Evolutionary conservation across 2,797 vertebrate genomes (phyloP).

Genomic region (Geotrypetes seraphini): DNA sequence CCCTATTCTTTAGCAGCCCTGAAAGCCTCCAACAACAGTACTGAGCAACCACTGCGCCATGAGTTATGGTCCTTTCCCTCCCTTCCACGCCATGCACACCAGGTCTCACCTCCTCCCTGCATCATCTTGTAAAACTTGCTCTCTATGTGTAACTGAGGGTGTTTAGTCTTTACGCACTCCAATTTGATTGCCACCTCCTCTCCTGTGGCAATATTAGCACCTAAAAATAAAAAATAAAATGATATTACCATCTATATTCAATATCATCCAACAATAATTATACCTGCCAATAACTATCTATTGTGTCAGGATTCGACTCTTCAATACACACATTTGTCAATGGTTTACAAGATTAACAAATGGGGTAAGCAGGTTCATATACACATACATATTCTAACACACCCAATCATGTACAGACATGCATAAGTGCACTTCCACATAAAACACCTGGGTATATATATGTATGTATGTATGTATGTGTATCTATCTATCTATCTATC

Average conservation of each 20-base stretch:
- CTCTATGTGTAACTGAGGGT: constrained; percentile 92
- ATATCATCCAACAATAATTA: too few species aligned
- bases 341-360: too few species aligned
- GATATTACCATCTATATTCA: too few species aligned
- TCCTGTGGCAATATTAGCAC: constrained; percentile 91
- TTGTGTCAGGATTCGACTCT: not conserved
- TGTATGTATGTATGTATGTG: too few species aligned
- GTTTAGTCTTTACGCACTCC: constrained; percentile 95
- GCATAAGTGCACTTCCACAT: too few species aligned
- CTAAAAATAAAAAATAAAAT: constrained; percentile 40
- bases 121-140: constrained; percentile 99
- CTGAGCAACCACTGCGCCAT: too few species aligned
- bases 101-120: constrained; percentile 84
- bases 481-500: too few species aligned
- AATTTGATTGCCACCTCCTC: constrained; percentile 96
- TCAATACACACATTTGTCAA: not conserved
- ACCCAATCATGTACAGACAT: too few species aligned
- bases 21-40: too few species aligned
- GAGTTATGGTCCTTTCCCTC: not conserved
- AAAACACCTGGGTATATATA: too few species aligned
- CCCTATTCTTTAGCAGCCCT: too few species aligned
- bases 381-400: not conserved
- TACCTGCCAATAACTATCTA: not conserved
- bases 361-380: not conserved
- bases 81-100: not conserved